phyloP scores from a whole-genome alignment of 2,797 vertebrate species.

The Sebastes variabilis region DNA sequence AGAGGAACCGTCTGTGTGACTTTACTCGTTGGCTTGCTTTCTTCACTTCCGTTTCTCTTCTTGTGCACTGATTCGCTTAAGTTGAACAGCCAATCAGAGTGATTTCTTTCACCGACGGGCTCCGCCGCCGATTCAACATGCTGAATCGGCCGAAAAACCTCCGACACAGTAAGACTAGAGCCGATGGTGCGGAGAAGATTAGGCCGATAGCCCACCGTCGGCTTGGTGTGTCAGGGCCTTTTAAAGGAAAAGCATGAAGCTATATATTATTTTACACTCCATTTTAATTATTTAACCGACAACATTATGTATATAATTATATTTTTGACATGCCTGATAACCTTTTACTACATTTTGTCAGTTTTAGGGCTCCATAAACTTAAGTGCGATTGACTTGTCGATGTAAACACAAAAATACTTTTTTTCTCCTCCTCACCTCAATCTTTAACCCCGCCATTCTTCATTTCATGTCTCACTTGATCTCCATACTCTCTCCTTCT shows the following conservation, averaged over 20 bases:
- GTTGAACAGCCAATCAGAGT: no score
- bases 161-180: no score
- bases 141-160: no score
- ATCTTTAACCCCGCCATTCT: background rate
- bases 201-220: no score
- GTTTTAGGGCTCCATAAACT: background rate
- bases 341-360: background rate
- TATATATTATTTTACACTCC: background rate
- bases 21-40: no score
- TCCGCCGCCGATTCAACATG: no score
- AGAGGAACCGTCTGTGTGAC: no score
- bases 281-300: background rate
- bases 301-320: background rate
- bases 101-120: no score
- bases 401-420: background rate
- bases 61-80: no score
- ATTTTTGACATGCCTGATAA: background rate
- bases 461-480: slow-evolving; percentile 6
- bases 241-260: background rate
- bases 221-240: no score
- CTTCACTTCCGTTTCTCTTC: no score
- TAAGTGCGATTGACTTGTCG: background rate
- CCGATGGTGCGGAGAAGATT: no score
- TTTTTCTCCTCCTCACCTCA: background rate
- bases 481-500: background rate